These are phyloP conservation scores for Chaetodon trifascialis DNA, from an alignment of 2,113 vertebrate species.

Conservation along the genomic window DNA sequence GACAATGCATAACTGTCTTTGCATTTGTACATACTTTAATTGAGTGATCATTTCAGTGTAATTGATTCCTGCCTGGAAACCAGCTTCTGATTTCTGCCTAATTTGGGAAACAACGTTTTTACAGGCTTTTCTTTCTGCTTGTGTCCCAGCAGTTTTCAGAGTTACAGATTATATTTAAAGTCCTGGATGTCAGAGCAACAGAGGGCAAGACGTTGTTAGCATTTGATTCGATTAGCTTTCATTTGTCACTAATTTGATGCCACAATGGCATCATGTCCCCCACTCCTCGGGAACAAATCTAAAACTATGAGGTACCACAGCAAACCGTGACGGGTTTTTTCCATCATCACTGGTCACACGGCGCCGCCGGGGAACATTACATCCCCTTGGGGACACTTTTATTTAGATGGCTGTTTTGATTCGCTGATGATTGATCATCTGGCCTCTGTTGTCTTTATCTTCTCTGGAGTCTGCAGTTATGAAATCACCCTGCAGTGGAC, in stretches of 20 bases:
- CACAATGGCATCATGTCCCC: background rate
- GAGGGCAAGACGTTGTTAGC: background rate
- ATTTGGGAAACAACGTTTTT: background rate
- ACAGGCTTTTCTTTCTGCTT: background rate
- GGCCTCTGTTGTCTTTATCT: conserved; percentile 28
- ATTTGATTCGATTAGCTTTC: background rate
- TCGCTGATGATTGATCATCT: conserved; percentile 29
- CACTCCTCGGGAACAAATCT: background rate
- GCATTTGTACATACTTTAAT: conserved; percentile 15
- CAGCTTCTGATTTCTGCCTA: background rate
- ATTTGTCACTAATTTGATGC: background rate
- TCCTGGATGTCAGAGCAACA: background rate
- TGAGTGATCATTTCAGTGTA: conserved; percentile 22
- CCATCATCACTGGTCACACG: background rate
- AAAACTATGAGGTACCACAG: background rate
- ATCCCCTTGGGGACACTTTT: conserved; percentile 2
- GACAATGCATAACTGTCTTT: conserved; percentile 8
- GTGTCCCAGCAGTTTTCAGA: background rate
- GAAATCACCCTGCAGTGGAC: conserved; percentile 40
- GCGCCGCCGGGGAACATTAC: background rate
- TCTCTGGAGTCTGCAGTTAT: conserved; percentile 38
- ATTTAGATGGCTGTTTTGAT: conserved; percentile 31
- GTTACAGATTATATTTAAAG: conserved; percentile 13
- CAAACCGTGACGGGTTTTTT: background rate
- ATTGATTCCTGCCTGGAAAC: conserved; percentile 6